Base-by-base conservation (phyloP, 1,140 invertebrate genomes). In the Daktulosphaira vitifoliae region DNA sequence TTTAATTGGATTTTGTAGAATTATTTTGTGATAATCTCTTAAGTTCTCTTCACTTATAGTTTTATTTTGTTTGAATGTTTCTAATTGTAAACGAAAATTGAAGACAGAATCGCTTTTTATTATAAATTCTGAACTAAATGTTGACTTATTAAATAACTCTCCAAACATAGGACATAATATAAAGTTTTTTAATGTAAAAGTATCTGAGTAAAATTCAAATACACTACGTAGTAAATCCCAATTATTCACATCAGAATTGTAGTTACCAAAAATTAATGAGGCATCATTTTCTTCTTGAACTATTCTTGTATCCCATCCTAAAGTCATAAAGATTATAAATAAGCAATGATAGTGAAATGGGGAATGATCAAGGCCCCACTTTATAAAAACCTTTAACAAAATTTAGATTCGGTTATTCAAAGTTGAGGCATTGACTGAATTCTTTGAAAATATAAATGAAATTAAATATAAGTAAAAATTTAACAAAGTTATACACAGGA, bases 231-330 rank as follows among this genome's bases (percentile, higher is more conserved):
- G 54, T 26, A 59, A 44, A 16, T 59, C 39, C 54, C 39, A 59
- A 11, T 29, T 46, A 42, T 37, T 18, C 18, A 18, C 5, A 46
- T 26, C 26, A 15, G 23, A 46, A 25, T 44, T 46, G 1, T 11
- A 5, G 29, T 33, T 33, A 11, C 11, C 29, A 42, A 2, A 22
- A 16, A 22, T 23, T 16, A 11, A 42, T 13, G 5, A 18, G 13
- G 16, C 20, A 46, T 39, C 8, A 23, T 20, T 6, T 42, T 44
- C 39, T 7, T 59, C 13, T 42, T 59, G 23, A 46, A 20, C 23
- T 44, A 59, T 46, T 44, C 54, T 15, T 15, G 54, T 59, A 29
- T 59, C 54, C 54, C 54, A 59, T 25, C 39, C 54, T 59, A 8
- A 44, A 23, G n/a, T n/a, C n/a, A 51, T 22, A 54, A 54, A 8